A percentile compares a stretch with the other conserved stretches of the same genome.
phyloP scores from a whole-genome alignment of 1,140 invertebrate genomes.

The Pseudomyrmex gracilis region DNA sequence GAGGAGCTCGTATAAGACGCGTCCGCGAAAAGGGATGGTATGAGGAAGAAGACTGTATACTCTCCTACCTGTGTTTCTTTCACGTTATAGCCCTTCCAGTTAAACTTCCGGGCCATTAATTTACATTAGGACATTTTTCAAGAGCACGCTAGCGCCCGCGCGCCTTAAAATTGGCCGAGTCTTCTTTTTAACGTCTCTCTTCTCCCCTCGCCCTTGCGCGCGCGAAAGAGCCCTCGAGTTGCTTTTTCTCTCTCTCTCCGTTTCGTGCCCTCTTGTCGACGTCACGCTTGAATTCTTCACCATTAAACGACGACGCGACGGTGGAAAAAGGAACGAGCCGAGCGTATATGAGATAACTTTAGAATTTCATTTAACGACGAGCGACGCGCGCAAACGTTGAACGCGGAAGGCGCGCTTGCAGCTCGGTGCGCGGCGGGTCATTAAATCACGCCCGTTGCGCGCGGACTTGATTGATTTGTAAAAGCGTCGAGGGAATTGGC shows the following conservation, averaged over 20 bases:
- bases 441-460: slow-evolving; percentile 52
- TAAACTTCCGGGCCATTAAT: slow-evolving; percentile 81
- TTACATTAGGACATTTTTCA: slow-evolving; percentile 81
- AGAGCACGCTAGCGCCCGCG: slow-evolving; percentile 66
- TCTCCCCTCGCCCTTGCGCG: not conserved
- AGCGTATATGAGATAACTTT: slow-evolving; percentile 59
- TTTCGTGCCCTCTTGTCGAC: slow-evolving; percentile 50
- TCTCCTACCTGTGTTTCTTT: slow-evolving; percentile 70
- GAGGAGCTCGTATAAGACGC: slow-evolving; percentile 52
- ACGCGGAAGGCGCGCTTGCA: slow-evolving; percentile 30
- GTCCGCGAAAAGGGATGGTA: not conserved
- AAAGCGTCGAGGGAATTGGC: slow-evolving; percentile 25
- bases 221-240: slow-evolving; percentile 55
- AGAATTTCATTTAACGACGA: slow-evolving; percentile 58
- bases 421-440: slow-evolving; percentile 1
- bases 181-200: slow-evolving; percentile 67
- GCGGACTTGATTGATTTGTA: slow-evolving; percentile 51
- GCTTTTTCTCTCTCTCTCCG: not conserved
- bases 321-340: slow-evolving; percentile 41
- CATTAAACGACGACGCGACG: slow-evolving; percentile 65
- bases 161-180: slow-evolving; percentile 72
- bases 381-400: slow-evolving; percentile 16
- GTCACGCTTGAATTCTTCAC: slow-evolving; percentile 67
- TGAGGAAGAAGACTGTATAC: not conserved
- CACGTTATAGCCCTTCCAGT: slow-evolving; percentile 67